Base-by-base conservation (phyloP, 2,113 vertebrate genomes). In the Cebidichthys violaceus region DNA sequence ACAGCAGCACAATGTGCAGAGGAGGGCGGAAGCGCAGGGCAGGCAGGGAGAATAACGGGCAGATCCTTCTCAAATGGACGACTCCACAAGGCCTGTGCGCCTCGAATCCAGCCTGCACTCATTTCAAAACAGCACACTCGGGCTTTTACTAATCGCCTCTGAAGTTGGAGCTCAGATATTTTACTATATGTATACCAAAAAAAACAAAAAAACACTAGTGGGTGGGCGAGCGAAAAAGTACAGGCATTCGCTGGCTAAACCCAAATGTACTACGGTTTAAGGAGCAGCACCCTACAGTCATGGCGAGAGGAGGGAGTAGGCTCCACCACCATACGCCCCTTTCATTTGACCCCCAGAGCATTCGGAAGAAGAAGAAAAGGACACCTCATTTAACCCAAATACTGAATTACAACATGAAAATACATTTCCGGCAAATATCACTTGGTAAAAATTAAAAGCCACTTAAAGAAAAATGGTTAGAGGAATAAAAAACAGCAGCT, bases 61-160 rank as follows among this genome's bases (percentile, higher is more conserved):
- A 91, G 88, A 92, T 93, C 90, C 88, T 93, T 90, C 89, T 92
- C 90, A 93, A 94, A 94, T 94, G 94, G 93, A 93, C 92, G 93
- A 91, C 92, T 89, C 86, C 86, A 90, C 80, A 82, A 87, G 91
- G 92, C 90, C 89, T 84, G 81, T 31, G 62, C 86, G 90, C 86
- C 92, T 88, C 81, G 76, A 65, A 81, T 17, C 52, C 75, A 74
- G 86, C 75, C 47, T 35, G 35, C 75, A 81, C 83, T 78, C 70
- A 29, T 70, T 81, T 67, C 41, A 73, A 59, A 18, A 47, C 59
- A 37, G 70, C 84, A 80, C 59, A 54, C 43, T 43, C 57, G 22
- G 45, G 52, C 13, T 81, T 64, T n/a, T 4, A 61, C 47, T 17
- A 22, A 37, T 66, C 77, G 60, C 73, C 68, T 6, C 52, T 10